Evolutionary conservation across 37 sponge, comb jelly and placozoan genomes (phyloP).

Genomic region (Haliclona indistincta): DNA sequence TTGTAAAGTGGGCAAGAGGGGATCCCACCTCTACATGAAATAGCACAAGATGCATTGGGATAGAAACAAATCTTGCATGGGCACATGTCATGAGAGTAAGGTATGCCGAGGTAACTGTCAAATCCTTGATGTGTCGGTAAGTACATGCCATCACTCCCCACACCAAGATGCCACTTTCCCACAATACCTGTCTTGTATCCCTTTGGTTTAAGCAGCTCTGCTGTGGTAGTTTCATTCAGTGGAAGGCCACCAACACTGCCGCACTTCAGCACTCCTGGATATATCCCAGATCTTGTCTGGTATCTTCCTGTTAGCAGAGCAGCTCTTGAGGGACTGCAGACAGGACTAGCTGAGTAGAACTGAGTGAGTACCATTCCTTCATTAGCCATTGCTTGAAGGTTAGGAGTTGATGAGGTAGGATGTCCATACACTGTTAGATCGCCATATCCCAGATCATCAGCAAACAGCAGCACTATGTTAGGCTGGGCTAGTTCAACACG

Average conservation of each 20-base stretch:
- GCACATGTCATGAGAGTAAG: conserved; percentile 83
- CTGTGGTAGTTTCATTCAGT: conserved; percentile 76
- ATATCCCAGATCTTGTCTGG: conserved; percentile 62
- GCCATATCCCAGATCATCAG: conserved; percentile 80
- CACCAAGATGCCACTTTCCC: conserved; percentile 89
- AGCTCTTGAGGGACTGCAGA: conserved; percentile 79
- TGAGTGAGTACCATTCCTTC: conserved; percentile 62
- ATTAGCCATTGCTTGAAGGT: conserved; percentile 64
- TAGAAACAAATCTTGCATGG: conserved; percentile 70
- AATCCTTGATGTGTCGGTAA: conserved; percentile 80
- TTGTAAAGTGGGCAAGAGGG: conserved; percentile 64
- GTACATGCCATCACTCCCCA: conserved; percentile 57
- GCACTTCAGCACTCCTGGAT: conserved; percentile 60
- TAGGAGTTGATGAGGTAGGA: conserved; percentile 75
- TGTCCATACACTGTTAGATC: conserved; percentile 70
- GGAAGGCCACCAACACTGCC: conserved; percentile 62
- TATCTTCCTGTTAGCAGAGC: conserved; percentile 74
- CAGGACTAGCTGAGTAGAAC: conserved; percentile 67
- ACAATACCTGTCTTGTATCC: conserved; percentile 78
- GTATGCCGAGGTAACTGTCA: conserved; percentile 80
- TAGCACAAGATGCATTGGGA: conserved; percentile 62
- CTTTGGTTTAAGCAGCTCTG: conserved; percentile 57
- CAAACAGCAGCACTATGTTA: conserved; percentile 79
- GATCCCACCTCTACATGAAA: conserved; percentile 22
- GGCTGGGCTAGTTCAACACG: conserved; percentile 40